Evolutionary conservation across 2,888 invertebrate species (phyloP), one percentile per base, ranked within the genome.

Genomic region (Trichopria drosophilae): DNA sequence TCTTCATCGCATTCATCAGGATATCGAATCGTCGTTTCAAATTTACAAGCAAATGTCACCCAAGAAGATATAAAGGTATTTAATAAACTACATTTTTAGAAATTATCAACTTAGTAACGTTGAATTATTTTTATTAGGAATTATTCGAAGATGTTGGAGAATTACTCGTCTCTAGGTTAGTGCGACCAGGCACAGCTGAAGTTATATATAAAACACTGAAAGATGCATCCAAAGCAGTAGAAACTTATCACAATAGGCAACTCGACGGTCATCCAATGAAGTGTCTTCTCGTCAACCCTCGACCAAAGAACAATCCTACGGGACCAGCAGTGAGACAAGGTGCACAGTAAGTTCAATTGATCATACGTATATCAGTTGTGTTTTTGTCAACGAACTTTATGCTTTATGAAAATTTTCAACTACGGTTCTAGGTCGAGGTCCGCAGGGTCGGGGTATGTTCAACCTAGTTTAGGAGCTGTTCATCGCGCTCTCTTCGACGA

Each of bases 191-290:
- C 1, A 87, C 88, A 2, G 95, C 94, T 0, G 94, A 95, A 78
- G 93, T 95, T 1, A 89, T 93, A 60, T 95, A 93, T 73, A 87
- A 88, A 67, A 85, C 85, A 34, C 80, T 88, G 59, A 86, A 88
- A 61, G 92, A 94, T 76, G 95, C 95, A 22, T 85, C 90, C 64
- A 86, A 86, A 73, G 94, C 96, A 2, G 92, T 94, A 3, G 92
- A 93, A 64, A 87, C 92, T 44, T 95, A 95, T 77, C 93, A 95
- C 73, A 93, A 94, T 75, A 80, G 95, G 41, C 93, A 93, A 69
- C 78, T 96, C 32, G 95, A 96, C 78, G 93, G 94, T 1, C 90
- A 91, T 69, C 93, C 93, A 4, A 93, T 93, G 93, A 91, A 90
- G 72, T 93, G 92, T 71, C 81, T 91, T 45, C 79, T 93, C 56